Percentiles rank a stretch among this genome's conserved stretches.
Conservation (phyloP, 2,113 vertebrate genomes). For the Alouatta palliata region DNA sequence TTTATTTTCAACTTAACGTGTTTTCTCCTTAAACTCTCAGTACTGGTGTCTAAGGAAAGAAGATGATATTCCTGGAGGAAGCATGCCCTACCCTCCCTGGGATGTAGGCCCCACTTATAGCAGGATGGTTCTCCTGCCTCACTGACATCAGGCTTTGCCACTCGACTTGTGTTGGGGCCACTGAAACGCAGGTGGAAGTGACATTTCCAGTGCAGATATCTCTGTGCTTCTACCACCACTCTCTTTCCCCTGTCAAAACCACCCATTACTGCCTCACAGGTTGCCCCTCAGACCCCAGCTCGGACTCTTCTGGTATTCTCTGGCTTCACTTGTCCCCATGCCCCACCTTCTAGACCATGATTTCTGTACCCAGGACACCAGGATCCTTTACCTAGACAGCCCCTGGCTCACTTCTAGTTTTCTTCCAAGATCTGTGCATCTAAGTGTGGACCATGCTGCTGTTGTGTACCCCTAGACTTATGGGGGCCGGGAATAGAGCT, state of each 20-base stretch:
- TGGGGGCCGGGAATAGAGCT: background rate
- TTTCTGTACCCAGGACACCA: background rate
- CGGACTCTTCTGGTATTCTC: background rate
- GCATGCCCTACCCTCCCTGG: background rate
- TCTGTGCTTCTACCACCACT: background rate
- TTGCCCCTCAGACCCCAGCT: background rate
- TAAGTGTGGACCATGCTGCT: rapidly evolving
- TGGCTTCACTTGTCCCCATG: background rate
- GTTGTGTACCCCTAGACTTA: background rate
- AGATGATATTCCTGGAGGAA: background rate
- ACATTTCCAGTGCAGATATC: background rate
- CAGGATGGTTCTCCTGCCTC: background rate
- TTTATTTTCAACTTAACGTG: background rate
- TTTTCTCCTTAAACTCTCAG: background rate
- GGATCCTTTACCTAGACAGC: background rate
- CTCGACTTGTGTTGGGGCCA: background rate
- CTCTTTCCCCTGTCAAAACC: background rate
- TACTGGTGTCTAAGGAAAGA: background rate
- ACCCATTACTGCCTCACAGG: background rate
- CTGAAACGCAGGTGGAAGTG: background rate
- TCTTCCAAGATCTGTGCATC: background rate
- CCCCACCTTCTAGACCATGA: background rate
- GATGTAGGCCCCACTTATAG: background rate
- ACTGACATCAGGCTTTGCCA: background rate
- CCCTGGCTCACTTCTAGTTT: rapidly evolving